These are phyloP conservation scores for Scotopteryx bipunctaria DNA, from an alignment of 2,888 invertebrate species.

Conservation along the genomic window DNA sequence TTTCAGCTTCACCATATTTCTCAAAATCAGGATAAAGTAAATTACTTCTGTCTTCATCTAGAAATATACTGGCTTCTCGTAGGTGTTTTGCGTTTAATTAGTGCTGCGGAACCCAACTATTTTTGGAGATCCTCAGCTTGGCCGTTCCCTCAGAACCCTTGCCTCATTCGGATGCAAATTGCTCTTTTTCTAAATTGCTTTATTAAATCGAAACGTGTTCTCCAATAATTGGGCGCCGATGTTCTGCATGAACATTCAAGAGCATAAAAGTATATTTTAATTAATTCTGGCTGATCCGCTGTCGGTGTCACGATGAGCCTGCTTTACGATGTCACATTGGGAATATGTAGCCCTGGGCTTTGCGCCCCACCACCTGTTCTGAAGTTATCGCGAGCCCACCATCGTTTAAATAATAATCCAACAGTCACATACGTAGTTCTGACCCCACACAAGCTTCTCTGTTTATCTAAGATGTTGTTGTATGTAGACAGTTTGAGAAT, in stretches of 20 bases:
- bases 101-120: slow-evolving; percentile 16
- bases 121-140: background rate
- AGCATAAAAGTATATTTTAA: slow-evolving; percentile 34
- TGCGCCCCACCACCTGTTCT: too few relatives aligned
- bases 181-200: slow-evolving; percentile 77
- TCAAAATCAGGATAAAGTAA: background rate
- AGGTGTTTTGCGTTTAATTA: background rate
- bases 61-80: too few relatives aligned
- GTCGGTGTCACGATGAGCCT: slow-evolving; percentile 3
- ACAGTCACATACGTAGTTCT: too few relatives aligned
- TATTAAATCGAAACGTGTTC: slow-evolving; percentile 78
- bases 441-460: too few relatives aligned
- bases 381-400: too few relatives aligned
- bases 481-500: too few relatives aligned
- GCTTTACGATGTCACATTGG: slow-evolving; percentile 3
- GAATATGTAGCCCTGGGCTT: background rate
- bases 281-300: slow-evolving; percentile 27
- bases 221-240: slow-evolving; percentile 61
- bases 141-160: slow-evolving; percentile 51
- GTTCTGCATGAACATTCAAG: slow-evolving; percentile 21
- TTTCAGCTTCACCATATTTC: background rate
- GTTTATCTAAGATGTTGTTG: too few relatives aligned
- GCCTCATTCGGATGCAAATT: slow-evolving; percentile 72
- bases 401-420: too few relatives aligned
- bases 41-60: too few relatives aligned